phyloP scores from a whole-genome alignment of 1,140 invertebrate species.

The Bombus haemorrhoidalis region DNA sequence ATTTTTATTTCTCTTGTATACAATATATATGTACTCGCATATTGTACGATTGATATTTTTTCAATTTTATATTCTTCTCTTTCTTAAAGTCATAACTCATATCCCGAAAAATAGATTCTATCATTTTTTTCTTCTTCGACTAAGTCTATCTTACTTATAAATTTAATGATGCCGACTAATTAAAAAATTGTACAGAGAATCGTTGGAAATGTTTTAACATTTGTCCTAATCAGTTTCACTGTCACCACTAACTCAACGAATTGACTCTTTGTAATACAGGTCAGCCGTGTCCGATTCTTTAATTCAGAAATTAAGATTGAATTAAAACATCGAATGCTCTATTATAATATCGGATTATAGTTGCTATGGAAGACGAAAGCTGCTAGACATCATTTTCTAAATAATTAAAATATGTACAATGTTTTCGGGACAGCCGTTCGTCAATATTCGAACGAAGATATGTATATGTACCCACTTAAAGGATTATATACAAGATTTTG shows the following conservation, averaged over 20 bases:
- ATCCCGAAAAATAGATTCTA: not conserved
- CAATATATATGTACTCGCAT: not conserved
- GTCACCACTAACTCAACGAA: slow-evolving; percentile 29
- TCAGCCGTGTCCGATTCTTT: slow-evolving; percentile 13
- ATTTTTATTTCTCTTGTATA: not conserved
- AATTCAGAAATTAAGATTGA: slow-evolving; percentile 37
- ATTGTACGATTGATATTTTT: not conserved
- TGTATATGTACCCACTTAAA: not conserved
- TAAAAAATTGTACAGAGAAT: not conserved
- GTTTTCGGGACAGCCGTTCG: not conserved
- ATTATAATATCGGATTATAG: not conserved
- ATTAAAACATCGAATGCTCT: slow-evolving; percentile 7
- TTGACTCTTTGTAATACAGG: slow-evolving; percentile 2
- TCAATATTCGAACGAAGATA: not conserved
- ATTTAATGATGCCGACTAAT: not conserved
- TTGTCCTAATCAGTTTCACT: slow-evolving; percentile 23
- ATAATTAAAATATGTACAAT: not conserved
- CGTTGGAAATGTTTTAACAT: not conserved
- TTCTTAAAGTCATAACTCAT: not conserved
- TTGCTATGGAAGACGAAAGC: not conserved
- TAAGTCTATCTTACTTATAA: too few relatives aligned
- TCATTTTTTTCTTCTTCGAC: not conserved
- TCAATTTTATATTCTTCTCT: not conserved
- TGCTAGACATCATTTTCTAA: not conserved
- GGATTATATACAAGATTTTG: not conserved